Evolutionary conservation across 2,888 invertebrate genomes (phyloP).

Genomic region (Parnassius orleans): DNA sequence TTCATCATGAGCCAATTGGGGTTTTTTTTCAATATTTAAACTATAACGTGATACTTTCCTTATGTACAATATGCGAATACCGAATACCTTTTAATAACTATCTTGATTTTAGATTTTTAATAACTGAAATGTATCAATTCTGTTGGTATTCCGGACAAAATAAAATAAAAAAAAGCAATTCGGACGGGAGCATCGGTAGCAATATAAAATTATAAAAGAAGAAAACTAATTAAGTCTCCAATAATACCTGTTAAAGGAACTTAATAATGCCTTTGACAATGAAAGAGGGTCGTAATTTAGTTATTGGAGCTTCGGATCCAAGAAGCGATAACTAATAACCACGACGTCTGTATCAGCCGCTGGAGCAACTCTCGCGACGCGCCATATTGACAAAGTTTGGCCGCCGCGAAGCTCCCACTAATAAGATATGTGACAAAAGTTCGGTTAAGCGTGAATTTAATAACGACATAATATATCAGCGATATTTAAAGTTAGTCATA

Average conservation of each 20-base stretch:
- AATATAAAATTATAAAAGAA: too few species aligned
- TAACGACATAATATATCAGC: background rate
- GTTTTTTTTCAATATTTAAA: too few species aligned
- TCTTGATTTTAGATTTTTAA: too few species aligned
- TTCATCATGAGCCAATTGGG: too few species aligned
- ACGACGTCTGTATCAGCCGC: background rate
- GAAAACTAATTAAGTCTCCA: background rate
- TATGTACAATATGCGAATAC: too few species aligned
- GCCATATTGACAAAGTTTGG: slow-evolving; percentile 7
- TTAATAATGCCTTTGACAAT: background rate
- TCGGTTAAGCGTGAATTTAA: background rate
- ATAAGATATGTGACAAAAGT: background rate
- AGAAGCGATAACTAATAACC: slow-evolving; percentile 10
- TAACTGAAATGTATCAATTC: too few species aligned
- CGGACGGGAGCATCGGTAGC: too few species aligned
- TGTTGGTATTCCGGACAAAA: too few species aligned
- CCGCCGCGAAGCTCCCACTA: background rate
- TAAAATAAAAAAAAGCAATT: too few species aligned
- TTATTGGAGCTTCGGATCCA: background rate
- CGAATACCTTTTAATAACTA: too few species aligned
- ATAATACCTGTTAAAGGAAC: background rate
- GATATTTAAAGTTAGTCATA: too few species aligned
- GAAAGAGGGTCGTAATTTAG: slow-evolving; percentile 5
- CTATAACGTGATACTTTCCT: too few species aligned
- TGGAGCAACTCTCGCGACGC: background rate